These are phyloP conservation scores for Sebastolobus altivelis DNA, from an alignment of 2,797 vertebrate species.

Conservation along the genomic window DNA sequence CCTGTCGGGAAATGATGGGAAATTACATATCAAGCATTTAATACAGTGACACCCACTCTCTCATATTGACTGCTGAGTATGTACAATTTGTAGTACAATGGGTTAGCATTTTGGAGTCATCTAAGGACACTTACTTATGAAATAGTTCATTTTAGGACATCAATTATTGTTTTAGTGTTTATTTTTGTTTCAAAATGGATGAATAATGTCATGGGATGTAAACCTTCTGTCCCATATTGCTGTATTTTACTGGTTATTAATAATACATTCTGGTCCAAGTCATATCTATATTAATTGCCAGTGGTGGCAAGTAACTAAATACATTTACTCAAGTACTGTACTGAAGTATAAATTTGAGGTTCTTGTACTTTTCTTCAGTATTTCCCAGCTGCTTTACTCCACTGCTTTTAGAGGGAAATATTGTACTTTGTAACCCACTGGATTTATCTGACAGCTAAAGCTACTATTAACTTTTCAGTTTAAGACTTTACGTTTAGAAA, in stretches of 20 bases:
- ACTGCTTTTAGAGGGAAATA: background rate
- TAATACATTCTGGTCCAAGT: background rate
- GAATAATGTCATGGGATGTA: background rate
- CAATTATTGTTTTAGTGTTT: background rate
- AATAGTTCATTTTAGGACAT: background rate
- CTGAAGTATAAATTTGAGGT: background rate
- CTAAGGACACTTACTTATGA: background rate
- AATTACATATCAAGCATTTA: slow-evolving; percentile 36
- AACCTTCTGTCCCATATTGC: background rate
- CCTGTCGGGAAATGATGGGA: slow-evolving; percentile 37
- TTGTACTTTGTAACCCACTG: background rate
- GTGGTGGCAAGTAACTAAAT: background rate
- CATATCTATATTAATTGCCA: slow-evolving; percentile 1
- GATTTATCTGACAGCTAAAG: background rate
- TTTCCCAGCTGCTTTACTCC: background rate
- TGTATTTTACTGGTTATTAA: background rate
- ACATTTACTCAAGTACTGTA: background rate
- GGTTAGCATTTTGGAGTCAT: background rate
- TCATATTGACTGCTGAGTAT: slow-evolving; percentile 18
- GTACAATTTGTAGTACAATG: too few species aligned
- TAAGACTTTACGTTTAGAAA: background rate
- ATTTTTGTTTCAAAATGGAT: background rate
- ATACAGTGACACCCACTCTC: slow-evolving; percentile 4
- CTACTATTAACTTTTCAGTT: background rate
- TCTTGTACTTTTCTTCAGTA: background rate